phyloP scores from a whole-genome alignment of 2,113 vertebrate genomes.

The Prionailurus viverrinus region DNA sequence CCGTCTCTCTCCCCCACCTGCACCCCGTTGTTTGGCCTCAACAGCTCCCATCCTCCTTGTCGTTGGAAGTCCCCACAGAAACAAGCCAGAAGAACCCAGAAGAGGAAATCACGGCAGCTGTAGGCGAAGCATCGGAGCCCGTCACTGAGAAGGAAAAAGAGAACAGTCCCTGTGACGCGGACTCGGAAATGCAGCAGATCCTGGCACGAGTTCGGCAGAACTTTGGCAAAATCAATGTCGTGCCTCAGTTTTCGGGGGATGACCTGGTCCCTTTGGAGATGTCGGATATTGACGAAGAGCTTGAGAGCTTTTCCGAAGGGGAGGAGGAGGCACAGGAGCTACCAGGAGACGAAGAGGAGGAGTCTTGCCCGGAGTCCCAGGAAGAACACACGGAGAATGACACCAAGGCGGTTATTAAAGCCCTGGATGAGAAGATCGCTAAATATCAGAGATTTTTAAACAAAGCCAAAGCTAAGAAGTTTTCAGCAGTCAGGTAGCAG shows the following conservation, averaged over 20 bases:
- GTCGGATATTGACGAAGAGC: slow-evolving; percentile 90
- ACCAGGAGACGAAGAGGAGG: background rate
- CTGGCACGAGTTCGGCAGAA: slow-evolving; percentile 93
- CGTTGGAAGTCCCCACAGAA: slow-evolving; percentile 54
- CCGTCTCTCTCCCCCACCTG: background rate
- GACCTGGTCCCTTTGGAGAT: slow-evolving; percentile 95
- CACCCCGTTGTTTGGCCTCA: background rate
- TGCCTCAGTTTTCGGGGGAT: slow-evolving; percentile 94
- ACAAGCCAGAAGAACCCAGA: slow-evolving; percentile 43
- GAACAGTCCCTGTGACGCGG: slow-evolving; percentile 18
- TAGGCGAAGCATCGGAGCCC: slow-evolving; percentile 15
- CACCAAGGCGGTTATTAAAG: slow-evolving; percentile 88
- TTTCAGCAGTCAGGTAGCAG: slow-evolving; percentile 95
- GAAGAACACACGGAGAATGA: slow-evolving; percentile 73
- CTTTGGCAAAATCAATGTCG: slow-evolving; percentile 96
- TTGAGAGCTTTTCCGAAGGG: slow-evolving; percentile 82
- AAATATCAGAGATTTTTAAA: slow-evolving; percentile 97
- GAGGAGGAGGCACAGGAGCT: slow-evolving; percentile 84
- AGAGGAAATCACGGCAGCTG: background rate
- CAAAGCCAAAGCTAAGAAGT: slow-evolving; percentile 95
- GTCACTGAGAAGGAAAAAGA: slow-evolving; percentile 58
- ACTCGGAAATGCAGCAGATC: slow-evolving; percentile 90
- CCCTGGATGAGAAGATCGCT: slow-evolving; percentile 95
- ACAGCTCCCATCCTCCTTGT: slow-evolving; percentile 67
- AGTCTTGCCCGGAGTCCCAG: background rate